These are phyloP conservation scores for Lithobius niger DNA, from an alignment of 1,140 invertebrate genomes.

Conservation along the genomic window DNA sequence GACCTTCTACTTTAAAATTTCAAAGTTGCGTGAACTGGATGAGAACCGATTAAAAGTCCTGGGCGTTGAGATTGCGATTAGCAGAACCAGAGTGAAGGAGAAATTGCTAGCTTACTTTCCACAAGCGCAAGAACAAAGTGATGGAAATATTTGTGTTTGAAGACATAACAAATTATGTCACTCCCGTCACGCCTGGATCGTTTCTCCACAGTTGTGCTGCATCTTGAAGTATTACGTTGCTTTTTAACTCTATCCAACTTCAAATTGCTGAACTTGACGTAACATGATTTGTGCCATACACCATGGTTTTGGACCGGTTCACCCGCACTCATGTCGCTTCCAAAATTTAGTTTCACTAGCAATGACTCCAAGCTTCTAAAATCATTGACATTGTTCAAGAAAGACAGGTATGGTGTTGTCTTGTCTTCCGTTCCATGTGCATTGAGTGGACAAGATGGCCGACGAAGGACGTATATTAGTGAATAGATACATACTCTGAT, in stretches of 20 bases:
- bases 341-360: too few relatives aligned
- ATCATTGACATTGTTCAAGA: too few relatives aligned
- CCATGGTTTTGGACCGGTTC: background rate
- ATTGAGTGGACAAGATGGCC: too few relatives aligned
- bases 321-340: background rate
- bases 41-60: background rate
- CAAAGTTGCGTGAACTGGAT: background rate
- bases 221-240: background rate
- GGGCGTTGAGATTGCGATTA: background rate
- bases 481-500: background rate
- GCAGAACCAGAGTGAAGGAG: background rate
- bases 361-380: too few relatives aligned
- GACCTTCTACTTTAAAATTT: conserved; percentile 8
- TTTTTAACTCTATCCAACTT: background rate
- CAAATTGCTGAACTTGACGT: background rate
- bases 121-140: background rate
- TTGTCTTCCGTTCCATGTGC: too few relatives aligned
- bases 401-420: too few relatives aligned
- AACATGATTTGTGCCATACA: background rate
- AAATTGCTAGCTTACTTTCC: background rate
- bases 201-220: too few relatives aligned
- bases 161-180: background rate
- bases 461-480: too few relatives aligned
- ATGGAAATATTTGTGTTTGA: background rate
- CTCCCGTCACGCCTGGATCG: too few relatives aligned